Evolutionary conservation across 2,113 vertebrate genomes (phyloP), one percentile per base, ranked within the genome.

Genomic region (Eublepharis macularius): DNA sequence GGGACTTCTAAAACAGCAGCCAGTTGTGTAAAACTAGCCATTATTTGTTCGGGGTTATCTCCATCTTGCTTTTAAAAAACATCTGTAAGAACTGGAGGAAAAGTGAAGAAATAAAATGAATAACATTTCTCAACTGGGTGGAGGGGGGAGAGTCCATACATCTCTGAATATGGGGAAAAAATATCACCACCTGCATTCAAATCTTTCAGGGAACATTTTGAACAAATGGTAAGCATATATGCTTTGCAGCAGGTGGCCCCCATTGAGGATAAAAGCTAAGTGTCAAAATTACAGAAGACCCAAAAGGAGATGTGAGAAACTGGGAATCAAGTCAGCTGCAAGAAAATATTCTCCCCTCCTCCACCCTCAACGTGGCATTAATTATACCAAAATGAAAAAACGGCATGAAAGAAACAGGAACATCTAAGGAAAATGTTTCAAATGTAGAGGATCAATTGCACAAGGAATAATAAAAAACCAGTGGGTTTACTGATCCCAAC

Each of bases 361-460:
- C 54, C 86, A 86, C 47, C 4, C 90, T 88, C 54, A 85, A 86
- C 47, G 21, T 88, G 9, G 10, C 17, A 90, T 57, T 88, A 89
- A 83, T 12, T 57, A 34, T 19, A 43, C 6, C 43, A 83, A 75
- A 88, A 84, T 51, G 87, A 82, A 81, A 76, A 36, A 0, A n/a
- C 83, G 47, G 5, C 89, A 9, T 7, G 83, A 79, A 60, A 70
- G 29, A 89, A 85, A 80, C 11, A 54, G 26, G 0, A 41, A 1
- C 32, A 49, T 84, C 29, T 73, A 49, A 74, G 29, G 57, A 65
- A 87, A 74, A 36, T 73, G 34, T 83, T 83, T 72, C 75, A 75
- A 73, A 83, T 83, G 76, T 43, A 32, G 68, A 34, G 19, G 54
- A 78, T 79, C 68, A 65, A 9, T 60, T 39, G 73, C 51, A 47